These are phyloP conservation scores for Egretta garzetta DNA, from an alignment of 2,113 vertebrate genomes.

Conservation along the genomic window DNA sequence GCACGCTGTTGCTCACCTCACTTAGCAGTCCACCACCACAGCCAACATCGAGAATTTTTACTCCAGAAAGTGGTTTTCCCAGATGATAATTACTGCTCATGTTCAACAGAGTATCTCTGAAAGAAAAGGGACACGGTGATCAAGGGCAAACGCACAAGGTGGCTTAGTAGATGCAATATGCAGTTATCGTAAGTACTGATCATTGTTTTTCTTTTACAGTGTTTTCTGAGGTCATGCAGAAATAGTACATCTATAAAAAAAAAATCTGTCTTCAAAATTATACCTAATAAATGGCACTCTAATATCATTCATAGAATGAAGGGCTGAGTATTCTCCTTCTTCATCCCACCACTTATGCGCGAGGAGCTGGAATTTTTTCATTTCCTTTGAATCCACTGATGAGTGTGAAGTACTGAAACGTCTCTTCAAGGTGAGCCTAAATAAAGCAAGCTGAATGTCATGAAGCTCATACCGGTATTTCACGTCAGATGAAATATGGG, in stretches of 20 bases:
- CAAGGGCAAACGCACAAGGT: not conserved
- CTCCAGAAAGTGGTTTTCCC: constrained; percentile 84
- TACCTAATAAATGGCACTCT: constrained; percentile 96
- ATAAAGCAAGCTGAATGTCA: not conserved
- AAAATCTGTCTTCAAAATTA: not conserved
- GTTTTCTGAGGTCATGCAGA: not conserved
- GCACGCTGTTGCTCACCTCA: constrained; percentile 78
- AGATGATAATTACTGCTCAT: constrained; percentile 70
- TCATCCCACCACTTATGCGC: constrained; percentile 95
- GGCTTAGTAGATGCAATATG: not conserved
- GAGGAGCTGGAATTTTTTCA: constrained; percentile 87
- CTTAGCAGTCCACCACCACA: constrained; percentile 93
- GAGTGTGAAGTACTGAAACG: constrained; percentile 68
- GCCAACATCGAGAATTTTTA: constrained; percentile 90
- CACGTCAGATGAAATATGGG: not conserved
- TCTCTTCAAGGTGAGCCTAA: constrained; percentile 54
- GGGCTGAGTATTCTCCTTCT: constrained; percentile 84
- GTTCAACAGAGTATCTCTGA: constrained; percentile 91
- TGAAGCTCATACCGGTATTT: not conserved
- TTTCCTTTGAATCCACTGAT: constrained; percentile 86
- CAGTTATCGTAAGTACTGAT: not conserved
- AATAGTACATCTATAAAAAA: not conserved
- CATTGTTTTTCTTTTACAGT: not conserved
- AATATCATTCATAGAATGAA: constrained; percentile 95
- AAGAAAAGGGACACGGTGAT: not conserved